phyloP scores from a whole-genome alignment of 2,113 vertebrate species.

The Notarius lentiginosus region DNA sequence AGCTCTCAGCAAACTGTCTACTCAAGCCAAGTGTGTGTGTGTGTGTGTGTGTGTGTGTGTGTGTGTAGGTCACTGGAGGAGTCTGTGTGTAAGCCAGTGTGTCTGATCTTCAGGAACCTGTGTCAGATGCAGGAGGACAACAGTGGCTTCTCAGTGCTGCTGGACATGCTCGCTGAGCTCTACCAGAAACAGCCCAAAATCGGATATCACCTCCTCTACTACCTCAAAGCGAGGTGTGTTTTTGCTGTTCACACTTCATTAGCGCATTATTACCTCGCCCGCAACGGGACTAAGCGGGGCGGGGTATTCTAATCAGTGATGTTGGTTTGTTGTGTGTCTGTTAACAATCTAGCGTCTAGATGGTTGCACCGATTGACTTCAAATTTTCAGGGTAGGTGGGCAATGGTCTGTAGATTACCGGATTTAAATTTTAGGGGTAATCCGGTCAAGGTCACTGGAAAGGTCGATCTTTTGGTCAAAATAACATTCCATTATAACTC shows the following conservation, averaged over 20 bases:
- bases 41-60: slow-evolving; percentile 6
- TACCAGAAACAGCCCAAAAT: slow-evolving; percentile 99
- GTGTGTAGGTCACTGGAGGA: slow-evolving; percentile 89
- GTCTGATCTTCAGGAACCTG: slow-evolving; percentile 94
- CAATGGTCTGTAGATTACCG: no score
- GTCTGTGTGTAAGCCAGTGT: slow-evolving; percentile 91
- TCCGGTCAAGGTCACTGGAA: no score
- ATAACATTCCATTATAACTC: no score
- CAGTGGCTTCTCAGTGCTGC: slow-evolving; percentile 88
- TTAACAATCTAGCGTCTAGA: no score
- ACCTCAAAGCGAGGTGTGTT: slow-evolving; percentile 88
- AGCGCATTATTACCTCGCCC: no score
- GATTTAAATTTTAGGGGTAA: no score
- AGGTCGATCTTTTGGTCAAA: no score
- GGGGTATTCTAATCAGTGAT: no score
- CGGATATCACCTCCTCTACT: slow-evolving; percentile 94
- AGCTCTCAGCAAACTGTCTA: background rate
- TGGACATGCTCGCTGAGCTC: slow-evolving; percentile 90
- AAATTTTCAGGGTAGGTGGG: no score
- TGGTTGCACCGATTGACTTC: no score
- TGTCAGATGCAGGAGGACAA: slow-evolving; percentile 98
- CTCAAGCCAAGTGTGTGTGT: background rate
- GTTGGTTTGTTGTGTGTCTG: no score
- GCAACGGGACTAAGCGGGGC: no score
- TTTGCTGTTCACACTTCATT: background rate